Percentiles rank a stretch among this genome's conserved stretches.
phyloP scores from a whole-genome alignment of 2,113 vertebrate genomes.

The Xerus inauris region DNA sequence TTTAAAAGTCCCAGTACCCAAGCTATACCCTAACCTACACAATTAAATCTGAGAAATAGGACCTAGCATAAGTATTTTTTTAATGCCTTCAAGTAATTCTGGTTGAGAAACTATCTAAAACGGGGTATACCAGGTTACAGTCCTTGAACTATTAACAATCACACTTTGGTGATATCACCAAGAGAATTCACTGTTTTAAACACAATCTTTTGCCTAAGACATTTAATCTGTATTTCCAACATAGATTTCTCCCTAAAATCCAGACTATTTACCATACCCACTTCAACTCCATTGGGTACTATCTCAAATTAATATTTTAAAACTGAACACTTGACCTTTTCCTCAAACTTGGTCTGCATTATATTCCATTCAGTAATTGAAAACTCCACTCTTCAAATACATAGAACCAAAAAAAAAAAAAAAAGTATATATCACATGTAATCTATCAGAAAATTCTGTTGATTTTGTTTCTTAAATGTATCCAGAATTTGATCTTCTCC shows the following conservation, averaged over 20 bases:
- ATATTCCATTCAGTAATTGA: not conserved
- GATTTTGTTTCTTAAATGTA: not conserved
- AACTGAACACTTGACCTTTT: not conserved
- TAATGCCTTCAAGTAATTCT: not conserved
- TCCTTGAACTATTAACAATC: not conserved
- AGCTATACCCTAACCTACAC: not conserved
- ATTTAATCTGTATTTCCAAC: not conserved
- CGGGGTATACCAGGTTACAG: not conserved
- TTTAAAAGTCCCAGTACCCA: not conserved
- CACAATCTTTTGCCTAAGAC: not conserved
- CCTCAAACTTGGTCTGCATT: not conserved
- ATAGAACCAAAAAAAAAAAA: not conserved
- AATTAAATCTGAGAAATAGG: not conserved
- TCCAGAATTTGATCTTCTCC: not conserved
- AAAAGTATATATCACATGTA: not conserved
- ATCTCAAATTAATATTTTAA: conserved; percentile 39
- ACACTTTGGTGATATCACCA: not conserved
- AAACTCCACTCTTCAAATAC: not conserved
- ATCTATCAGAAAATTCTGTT: not conserved
- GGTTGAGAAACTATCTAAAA: not conserved
- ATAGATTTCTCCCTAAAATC: not conserved
- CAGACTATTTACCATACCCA: not conserved
- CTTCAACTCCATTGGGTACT: not conserved
- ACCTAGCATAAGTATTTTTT: not conserved
- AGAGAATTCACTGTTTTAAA: not conserved